Base-by-base conservation (phyloP, 2,797 vertebrate species). In the Peromyscus nudipes region DNA sequence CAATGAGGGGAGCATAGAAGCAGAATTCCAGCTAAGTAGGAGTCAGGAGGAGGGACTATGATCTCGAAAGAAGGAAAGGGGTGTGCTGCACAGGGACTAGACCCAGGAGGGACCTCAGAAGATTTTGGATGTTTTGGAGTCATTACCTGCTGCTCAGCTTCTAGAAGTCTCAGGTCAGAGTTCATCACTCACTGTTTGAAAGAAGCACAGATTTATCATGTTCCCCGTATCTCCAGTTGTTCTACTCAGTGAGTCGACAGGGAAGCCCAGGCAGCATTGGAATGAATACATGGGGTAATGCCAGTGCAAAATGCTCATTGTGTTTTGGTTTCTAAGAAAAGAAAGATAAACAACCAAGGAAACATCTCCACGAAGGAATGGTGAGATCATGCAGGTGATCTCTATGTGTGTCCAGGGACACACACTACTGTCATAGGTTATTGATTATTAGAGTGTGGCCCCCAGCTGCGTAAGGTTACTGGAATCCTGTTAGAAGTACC, bases 231-330 rank as follows among this genome's bases (percentile, higher is more conserved):
- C 31, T 89, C 86, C 29, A 60, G 12, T 31, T 95, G 12, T 64
- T 96, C 46, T 96, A 40, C 62, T 57, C 88, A 79, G 21, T 71
- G 94, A 91, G 37, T 82, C 88, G 91, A 49, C 27, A 87, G 89
- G 95, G 73, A 97, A 76, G 92, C 49, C 52, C 60, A 55, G 46
- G 57, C 57, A 85, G 29, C 29, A 17, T 76, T 69, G 52, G 73
- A 76, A 31, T 40, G 80, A 81, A 31, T 40, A 4, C 16, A 65
- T 34, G 55, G 40, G 10, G 16, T 40, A 79, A 46, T 85, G 94
- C 46, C 87, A n/a, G 43, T 73, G 21, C 19, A 67, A 92, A 27
- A 93, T 21, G 40, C 60, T 93, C 55, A 88, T 84, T 92, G n/a
- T 96, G 67, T 40, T 73, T 40, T 73, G 19, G 84, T 77, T 90